Evolutionary conservation across 2,888 invertebrate genomes (phyloP).

Genomic region (Ischnus inquisitorius): DNA sequence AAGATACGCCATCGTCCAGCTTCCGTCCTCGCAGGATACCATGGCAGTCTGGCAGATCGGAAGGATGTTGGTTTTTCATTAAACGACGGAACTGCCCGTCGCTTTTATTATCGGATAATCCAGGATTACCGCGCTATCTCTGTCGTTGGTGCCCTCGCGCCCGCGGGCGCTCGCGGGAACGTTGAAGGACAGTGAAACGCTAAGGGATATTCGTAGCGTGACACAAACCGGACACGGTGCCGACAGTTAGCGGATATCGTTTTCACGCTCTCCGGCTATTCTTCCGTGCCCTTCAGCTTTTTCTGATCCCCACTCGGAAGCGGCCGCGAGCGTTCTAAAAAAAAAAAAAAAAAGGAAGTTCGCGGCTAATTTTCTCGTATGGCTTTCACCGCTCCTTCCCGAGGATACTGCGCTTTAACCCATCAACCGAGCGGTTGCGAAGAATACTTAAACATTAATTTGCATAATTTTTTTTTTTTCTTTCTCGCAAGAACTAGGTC

Average conservation of each 20-base stretch:
- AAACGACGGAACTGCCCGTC: slow-evolving; percentile 46
- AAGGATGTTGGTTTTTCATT: slow-evolving; percentile 67
- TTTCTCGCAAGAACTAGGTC: not conserved
- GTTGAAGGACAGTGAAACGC: slow-evolving; percentile 30
- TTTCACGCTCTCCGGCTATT: slow-evolving; percentile 35
- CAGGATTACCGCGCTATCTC: slow-evolving; percentile 51
- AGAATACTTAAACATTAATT: not conserved
- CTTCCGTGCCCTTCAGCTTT: slow-evolving; percentile 11
- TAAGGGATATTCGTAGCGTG: slow-evolving; percentile 42
- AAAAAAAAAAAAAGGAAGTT: not conserved
- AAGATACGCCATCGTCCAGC: not conserved
- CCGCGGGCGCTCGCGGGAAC: not conserved
- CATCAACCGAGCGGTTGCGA: not conserved
- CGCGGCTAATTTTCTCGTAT: slow-evolving; percentile 11
- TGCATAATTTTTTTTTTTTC: slow-evolving; percentile 15
- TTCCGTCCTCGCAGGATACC: not conserved
- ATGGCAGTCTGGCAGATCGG: slow-evolving; percentile 13
- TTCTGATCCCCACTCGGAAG: slow-evolving; percentile 6
- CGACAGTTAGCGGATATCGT: slow-evolving; percentile 58
- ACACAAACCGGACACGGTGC: slow-evolving; percentile 38
- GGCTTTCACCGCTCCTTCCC: not conserved
- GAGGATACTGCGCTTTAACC: not conserved
- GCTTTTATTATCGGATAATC: slow-evolving; percentile 64
- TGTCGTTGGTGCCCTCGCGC: not conserved
- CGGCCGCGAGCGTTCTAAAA: not conserved